Base-by-base conservation (phyloP, 2,113 vertebrate genomes). In the Boleophthalmus pectinirostris region DNA sequence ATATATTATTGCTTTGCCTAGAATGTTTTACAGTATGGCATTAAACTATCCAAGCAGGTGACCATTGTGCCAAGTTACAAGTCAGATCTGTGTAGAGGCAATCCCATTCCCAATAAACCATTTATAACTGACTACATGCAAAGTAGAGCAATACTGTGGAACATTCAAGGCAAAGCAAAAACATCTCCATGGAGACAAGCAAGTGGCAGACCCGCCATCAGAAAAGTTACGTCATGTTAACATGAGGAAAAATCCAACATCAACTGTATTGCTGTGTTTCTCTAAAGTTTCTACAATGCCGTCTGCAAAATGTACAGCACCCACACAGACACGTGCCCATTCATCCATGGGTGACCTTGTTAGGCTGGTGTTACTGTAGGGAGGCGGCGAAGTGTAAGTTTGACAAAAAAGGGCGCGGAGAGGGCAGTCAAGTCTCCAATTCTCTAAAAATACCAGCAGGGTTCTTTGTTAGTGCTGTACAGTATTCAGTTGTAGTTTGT, bases 271-370 rank as follows among this genome's bases (percentile, higher is more conserved):
- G 1, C 4, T 20, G 8, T 57, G 23, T 3, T 35, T 10, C 15
- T 11, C 6, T 20, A 51, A 51, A 51, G 49, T 20, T 38, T 18
- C 33, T 9, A 38, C 35, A 38, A 63, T 29, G 2, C 0, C 20
- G 9, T 3, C 47, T 45, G 7, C 14, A 57, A 58, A 45, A 63
- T 69, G 38, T 3, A 18, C 21, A 60, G 43, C 12, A 14, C 54
- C 61, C 49, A 66, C 43, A n/a, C 35, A 24, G 1, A 38, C 11
- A 53, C 16, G 69, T 11, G 24, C 38, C 38, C 29, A 64, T 58
- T 77, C 56, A 61, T 45, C 60, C 33, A 23, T 25, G 47, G 24
- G 8, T 35, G 72, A 66, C 77, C 67, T 66, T 75, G 65, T 68
- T 57, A 65, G 25, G 68, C 9, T 1, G 16, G n/a, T 69, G 64